Base-by-base conservation (phyloP, 2,113 vertebrate genomes). In the Paramisgurnus dabryanus region DNA sequence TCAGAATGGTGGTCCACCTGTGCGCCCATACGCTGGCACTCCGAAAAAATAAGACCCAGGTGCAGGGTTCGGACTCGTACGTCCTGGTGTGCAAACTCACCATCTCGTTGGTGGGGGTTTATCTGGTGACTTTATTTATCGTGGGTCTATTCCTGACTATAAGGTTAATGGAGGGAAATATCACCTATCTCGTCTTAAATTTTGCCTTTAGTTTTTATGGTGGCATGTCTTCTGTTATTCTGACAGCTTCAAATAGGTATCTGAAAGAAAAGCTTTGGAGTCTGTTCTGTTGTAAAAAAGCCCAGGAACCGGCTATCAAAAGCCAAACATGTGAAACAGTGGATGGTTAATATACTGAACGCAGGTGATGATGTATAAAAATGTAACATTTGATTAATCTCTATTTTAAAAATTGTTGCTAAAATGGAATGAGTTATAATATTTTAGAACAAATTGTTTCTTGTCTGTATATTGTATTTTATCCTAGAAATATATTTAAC, bases 1-100 rank as follows among this genome's bases (percentile, higher is more conserved):
- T 87, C 55, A 69, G 81, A n/a, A 79, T 89, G 40, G 86, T 89
- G 39, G 27, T 79, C n/a, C 83, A 83, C 67, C 83, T 89, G 45
- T 87, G 72, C 13, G 70, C 63, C 40, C 87, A 87, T 73, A 83
- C 83, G 0, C 4, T 41, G 69, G 45, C 77, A 41, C 64, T 87
- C 78, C 76, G 64, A 79, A 86, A 53, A 63, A 84, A 82, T 66
- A 47, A 79, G 63, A 82, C 64, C 18, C 15, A 79, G 40, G 40
- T 67, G 13, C 71, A 82, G 67, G 53, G 82, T 17, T 69, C 80
- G 1, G 64, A 78, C 11, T 85, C 85, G 10, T 89, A 89, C 75
- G 70, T 88, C 67, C 81, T 81, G 47, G 61, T 88, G 10, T 88
- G 86, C 67, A 84, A 73, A 71, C 63, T 86, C 43, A 87, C 85